Evolutionary conservation across 2,888 invertebrate species (phyloP).

Genomic region (Cephus pulcher): DNA sequence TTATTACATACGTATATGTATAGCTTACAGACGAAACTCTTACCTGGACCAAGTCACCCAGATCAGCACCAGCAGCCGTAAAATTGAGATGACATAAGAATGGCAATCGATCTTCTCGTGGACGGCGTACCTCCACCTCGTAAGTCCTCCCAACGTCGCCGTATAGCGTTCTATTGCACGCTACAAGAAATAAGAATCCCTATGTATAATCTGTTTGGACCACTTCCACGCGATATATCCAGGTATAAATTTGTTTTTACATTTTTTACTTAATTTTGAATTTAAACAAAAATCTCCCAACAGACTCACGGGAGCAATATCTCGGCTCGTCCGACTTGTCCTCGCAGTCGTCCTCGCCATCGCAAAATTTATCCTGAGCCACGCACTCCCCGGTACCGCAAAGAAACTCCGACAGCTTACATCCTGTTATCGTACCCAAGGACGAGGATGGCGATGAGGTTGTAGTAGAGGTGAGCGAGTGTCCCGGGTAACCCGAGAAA

Average conservation of each 20-base stretch:
- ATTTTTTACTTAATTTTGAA: background rate
- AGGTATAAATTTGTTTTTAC: background rate
- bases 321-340: constrained; percentile 83
- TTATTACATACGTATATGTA: background rate
- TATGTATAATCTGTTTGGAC: background rate
- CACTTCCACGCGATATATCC: background rate
- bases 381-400: constrained; percentile 72
- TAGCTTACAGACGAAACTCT: constrained; percentile 24
- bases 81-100: constrained; percentile 87
- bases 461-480: constrained; percentile 32
- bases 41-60: constrained; percentile 87
- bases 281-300: background rate
- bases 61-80: constrained; percentile 81
- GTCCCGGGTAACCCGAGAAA: constrained; percentile 39
- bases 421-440: constrained; percentile 27
- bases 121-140: constrained; percentile 81
- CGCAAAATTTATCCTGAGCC: constrained; percentile 80
- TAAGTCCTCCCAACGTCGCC: constrained; percentile 85
- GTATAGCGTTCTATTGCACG: constrained; percentile 86
- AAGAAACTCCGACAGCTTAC: constrained; percentile 69
- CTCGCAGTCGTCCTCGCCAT: constrained; percentile 82
- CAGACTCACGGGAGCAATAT: constrained; percentile 80
- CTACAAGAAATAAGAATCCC: constrained; percentile 68
- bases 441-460: constrained; percentile 22
- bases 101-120: constrained; percentile 80